Conservation (phyloP, 2,797 vertebrate species). For the Propithecus perrieri region DNA sequence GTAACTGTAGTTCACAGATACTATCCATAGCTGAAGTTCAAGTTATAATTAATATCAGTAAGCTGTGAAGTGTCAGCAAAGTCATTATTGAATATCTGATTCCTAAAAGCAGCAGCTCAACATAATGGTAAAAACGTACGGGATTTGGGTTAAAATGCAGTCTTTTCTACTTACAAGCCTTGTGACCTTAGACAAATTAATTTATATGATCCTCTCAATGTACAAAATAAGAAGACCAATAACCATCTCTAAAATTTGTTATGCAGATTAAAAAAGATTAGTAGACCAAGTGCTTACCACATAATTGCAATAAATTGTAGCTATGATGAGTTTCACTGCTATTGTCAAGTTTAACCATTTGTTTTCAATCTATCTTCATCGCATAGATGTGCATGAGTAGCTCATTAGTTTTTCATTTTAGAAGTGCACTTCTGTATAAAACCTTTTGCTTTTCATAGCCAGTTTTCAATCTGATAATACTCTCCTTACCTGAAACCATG, state of each 20-base stretch:
- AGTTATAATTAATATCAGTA: conserved; percentile 55
- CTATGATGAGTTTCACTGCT: neutral
- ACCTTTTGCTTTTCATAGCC: neutral
- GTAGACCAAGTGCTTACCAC: neutral
- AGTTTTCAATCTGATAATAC: neutral
- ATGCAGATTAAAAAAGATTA: conserved; percentile 7
- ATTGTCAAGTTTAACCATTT: neutral
- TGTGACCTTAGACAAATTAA: neutral
- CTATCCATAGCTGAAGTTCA: conserved; percentile 42
- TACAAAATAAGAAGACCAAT: neutral
- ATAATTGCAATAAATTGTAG: neutral
- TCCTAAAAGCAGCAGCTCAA: neutral
- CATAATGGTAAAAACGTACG: neutral
- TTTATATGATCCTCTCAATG: neutral
- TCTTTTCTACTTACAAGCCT: neutral
- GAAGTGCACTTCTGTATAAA: neutral
- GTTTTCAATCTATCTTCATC: neutral
- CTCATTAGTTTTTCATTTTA: neutral
- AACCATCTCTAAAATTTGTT: neutral
- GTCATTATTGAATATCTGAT: conserved; percentile 31
- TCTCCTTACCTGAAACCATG: neutral
- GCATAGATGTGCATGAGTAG: neutral
- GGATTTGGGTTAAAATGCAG: neutral
- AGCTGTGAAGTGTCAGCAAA: conserved; percentile 37
- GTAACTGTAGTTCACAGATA: conserved; percentile 49